Conservation (phyloP, 2,888 invertebrate species). For the Pedicia rivosa region DNA sequence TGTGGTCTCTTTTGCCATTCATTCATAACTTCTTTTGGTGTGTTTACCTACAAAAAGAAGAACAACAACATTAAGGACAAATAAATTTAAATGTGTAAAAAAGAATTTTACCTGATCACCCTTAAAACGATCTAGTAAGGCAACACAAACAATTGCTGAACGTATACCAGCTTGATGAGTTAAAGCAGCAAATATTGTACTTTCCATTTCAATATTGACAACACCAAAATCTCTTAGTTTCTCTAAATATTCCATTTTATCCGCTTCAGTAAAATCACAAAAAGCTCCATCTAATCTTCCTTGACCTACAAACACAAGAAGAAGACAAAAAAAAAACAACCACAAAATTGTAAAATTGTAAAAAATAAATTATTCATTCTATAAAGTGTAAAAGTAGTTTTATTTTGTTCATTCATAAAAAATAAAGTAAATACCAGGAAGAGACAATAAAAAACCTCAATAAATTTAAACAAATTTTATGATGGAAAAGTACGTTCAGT, state of each 20-base stretch:
- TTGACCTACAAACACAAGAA: conserved; percentile 47
- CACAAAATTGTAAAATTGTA: no score
- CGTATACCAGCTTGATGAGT: conserved; percentile 86
- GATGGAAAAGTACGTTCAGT: no score
- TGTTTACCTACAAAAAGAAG: conserved; percentile 46
- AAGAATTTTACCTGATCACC: conserved; percentile 69
- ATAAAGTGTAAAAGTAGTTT: not conserved
- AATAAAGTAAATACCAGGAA: no score
- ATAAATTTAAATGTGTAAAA: not conserved
- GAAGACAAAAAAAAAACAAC: conserved; percentile 9
- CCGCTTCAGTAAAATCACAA: conserved; percentile 81
- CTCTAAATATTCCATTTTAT: conserved; percentile 77
- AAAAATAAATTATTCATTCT: no score
- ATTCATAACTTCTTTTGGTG: conserved; percentile 74
- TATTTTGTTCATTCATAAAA: not conserved
- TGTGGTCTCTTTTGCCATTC: conserved; percentile 88
- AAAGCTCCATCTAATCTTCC: conserved; percentile 92
- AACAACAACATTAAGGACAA: conserved; percentile 1
- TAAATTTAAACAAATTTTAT: no score
- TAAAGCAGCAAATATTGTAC: conserved; percentile 80
- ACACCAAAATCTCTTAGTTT: conserved; percentile 62
- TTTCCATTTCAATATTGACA: conserved; percentile 96
- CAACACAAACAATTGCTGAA: conserved; percentile 88
- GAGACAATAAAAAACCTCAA: no score
- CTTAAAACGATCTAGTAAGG: conserved; percentile 78